Base-by-base conservation (phyloP, 2,113 vertebrate species). In the Alethe diademata region DNA sequence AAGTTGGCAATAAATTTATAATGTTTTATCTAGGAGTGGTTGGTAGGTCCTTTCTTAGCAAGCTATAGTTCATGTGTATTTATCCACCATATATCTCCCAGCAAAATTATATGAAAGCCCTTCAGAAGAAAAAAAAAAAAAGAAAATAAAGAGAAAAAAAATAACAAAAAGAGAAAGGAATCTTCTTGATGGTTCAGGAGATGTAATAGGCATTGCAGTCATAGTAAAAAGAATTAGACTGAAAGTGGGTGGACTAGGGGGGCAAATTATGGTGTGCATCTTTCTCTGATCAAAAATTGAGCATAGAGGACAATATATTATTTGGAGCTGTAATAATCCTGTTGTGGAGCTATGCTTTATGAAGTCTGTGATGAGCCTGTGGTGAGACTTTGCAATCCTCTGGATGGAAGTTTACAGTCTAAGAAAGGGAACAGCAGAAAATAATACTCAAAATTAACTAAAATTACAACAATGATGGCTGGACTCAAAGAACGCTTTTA, bases 1-100 rank as follows among this genome's bases (percentile, higher is more conserved):
- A 97, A 97, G 93, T 93, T 95, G 84, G 90, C 94, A 96, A 96
- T 97, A 97, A 97, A 97, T 96, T 95, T 97, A 96, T 97, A 97
- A 94, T 12, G 9, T 82, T 94, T 95, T 95, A 93, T 92, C 96
- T 95, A 95, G 75, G 65, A 74, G 81, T 76, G 67, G 74, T 90
- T 91, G 90, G 92, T 90, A 86, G 61, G 66, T 83, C 88, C 95
- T 86, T 95, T 88, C 93, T 84, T 94, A 90, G 87, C 75, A 86
- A 91, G 86, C 54, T 74, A 71, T 65, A 79, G 92, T 95, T 95
- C 88, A 91, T 82, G 83, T 73, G 65, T 91, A 95, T 95, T 95
- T 92, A 94, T 69, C 66, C 58, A 65, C 71, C 69, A 43, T 86
- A 54, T 86, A 82, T 93, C 86, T 94, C 86, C 50, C 86, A 88